Percentiles rank a stretch among this genome's conserved stretches.
These are phyloP conservation scores for Daubentonia madagascariensis DNA, from an alignment of 2,113 vertebrate genomes.

Conservation along the genomic window DNA sequence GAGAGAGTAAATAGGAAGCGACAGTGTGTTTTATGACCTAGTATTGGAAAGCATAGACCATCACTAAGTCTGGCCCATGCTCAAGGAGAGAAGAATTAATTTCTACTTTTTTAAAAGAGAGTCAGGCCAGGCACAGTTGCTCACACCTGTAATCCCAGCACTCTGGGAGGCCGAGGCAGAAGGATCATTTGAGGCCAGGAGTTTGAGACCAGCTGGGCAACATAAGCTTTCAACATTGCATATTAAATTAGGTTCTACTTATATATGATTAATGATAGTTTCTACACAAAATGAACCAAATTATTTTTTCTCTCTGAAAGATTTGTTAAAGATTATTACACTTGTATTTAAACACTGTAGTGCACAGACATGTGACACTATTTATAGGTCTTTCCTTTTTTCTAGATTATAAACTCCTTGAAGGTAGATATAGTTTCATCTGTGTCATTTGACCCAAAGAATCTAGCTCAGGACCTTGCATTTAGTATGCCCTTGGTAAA, in stretches of 20 bases:
- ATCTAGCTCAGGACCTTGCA: not conserved
- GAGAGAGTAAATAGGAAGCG: not conserved
- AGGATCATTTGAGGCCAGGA: too few species aligned
- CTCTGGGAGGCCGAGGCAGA: too few species aligned
- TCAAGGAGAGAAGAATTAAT: not conserved
- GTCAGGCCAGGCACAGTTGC: not conserved
- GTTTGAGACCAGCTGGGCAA: too few species aligned
- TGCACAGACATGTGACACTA: not conserved
- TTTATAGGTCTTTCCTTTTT: not conserved
- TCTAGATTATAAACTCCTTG: not conserved
- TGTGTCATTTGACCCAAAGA: not conserved
- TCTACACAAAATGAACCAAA: not conserved
- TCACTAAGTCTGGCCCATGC: not conserved
- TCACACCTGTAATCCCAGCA: too few species aligned
- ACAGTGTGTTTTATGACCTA: not conserved
- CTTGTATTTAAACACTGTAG: not conserved
- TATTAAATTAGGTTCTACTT: not conserved
- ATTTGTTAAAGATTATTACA: not conserved
- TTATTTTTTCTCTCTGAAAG: not conserved
- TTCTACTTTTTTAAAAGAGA: not conserved
- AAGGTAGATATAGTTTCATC: not conserved
- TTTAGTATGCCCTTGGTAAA: not conserved
- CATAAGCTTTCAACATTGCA: not conserved
- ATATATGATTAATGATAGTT: not conserved
- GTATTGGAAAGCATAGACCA: not conserved